Conservation (phyloP, 2,888 invertebrate species). For the Onchidella celtica region DNA sequence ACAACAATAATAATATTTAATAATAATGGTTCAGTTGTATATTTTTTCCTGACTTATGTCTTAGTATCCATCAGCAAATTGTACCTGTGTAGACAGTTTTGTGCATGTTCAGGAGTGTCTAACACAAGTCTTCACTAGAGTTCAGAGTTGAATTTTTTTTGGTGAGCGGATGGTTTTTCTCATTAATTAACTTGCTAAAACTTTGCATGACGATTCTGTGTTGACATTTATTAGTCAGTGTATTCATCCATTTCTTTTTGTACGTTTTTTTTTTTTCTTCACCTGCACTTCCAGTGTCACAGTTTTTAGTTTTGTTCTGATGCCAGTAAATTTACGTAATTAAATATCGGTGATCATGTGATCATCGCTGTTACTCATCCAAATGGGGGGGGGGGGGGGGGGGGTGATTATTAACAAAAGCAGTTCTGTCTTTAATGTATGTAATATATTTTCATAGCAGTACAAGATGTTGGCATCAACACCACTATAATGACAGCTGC, state of each 20-base stretch:
- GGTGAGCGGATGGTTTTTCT: neutral
- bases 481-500: too few species aligned
- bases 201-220: conserved; percentile 10
- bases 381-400: too few species aligned
- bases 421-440: too few species aligned
- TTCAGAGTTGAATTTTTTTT: neutral
- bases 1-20: neutral
- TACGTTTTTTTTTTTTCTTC: neutral
- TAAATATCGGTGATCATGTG: too few species aligned
- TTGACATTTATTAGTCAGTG: conserved; percentile 17
- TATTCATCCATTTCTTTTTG: neutral
- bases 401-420: too few species aligned
- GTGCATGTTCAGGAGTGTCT: conserved; percentile 2
- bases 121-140: neutral
- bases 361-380: too few species aligned
- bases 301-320: too few species aligned
- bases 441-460: too few species aligned
- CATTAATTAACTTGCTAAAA: conserved; percentile 6
- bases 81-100: neutral
- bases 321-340: too few species aligned
- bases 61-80: neutral
- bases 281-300: too few species aligned
- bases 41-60: neutral
- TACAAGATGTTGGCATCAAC: too few species aligned
- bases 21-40: neutral